A percentile compares a stretch with the other conserved stretches of the same genome.
Evolutionary conservation across 2,888 invertebrate genomes (phyloP).

Genomic region (Lasioglossum malachurum): DNA sequence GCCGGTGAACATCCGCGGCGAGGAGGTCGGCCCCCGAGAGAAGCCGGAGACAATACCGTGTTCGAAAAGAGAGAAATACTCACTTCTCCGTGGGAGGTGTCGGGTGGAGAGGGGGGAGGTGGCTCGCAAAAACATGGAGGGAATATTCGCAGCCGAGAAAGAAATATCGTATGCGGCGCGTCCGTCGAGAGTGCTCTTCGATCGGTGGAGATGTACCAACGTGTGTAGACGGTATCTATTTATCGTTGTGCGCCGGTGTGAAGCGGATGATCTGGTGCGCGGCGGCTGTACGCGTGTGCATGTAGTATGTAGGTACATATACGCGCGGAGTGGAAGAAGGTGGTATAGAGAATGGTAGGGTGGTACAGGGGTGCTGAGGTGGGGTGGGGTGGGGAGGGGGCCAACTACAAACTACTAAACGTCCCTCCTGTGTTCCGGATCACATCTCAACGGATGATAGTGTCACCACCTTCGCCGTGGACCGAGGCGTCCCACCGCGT

Average conservation of each 20-base stretch:
- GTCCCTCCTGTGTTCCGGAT: constrained; percentile 79
- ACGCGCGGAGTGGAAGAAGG: constrained; percentile 54
- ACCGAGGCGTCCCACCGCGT: constrained; percentile 69
- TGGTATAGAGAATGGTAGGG: constrained; percentile 34
- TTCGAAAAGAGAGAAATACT: constrained; percentile 58
- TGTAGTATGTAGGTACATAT: constrained; percentile 9
- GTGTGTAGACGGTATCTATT: neutral
- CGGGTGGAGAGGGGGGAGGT: neutral
- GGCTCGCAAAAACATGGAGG: constrained; percentile 15
- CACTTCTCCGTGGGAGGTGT: constrained; percentile 73
- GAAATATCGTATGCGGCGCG: constrained; percentile 9
- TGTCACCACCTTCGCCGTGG: constrained; percentile 73
- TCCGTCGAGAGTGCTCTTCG: neutral
- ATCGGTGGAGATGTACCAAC: neutral
- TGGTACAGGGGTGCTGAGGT: constrained; percentile 50
- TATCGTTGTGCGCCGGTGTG: constrained; percentile 7
- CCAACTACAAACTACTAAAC: constrained; percentile 83
- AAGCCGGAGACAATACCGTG: constrained; percentile 2
- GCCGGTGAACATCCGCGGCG: constrained; percentile 52
- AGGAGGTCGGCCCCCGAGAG: constrained; percentile 25
- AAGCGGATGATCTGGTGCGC: constrained; percentile 8
- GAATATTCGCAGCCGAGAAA: neutral
- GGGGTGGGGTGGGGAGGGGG: constrained; percentile 62
- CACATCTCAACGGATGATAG: constrained; percentile 82
- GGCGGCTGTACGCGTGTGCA: constrained; percentile 25